Percentiles rank a stretch among this genome's conserved stretches.
Conservation (phyloP, 23 tunicate genomes). For the Botrylloides violaceus region DNA sequence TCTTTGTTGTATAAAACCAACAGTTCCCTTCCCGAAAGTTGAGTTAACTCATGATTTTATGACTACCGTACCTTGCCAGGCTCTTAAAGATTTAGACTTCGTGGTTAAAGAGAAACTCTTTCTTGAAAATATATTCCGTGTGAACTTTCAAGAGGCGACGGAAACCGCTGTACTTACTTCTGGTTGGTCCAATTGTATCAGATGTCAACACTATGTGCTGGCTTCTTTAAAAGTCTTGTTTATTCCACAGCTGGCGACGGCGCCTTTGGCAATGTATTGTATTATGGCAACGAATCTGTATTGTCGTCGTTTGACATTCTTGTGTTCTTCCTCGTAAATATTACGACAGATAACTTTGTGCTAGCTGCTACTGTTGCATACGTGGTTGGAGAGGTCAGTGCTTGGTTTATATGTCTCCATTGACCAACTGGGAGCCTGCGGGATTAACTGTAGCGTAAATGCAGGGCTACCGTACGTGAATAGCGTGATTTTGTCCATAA, state of each 20-base stretch:
- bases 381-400: conserved; percentile 52
- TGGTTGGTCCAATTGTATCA: no score
- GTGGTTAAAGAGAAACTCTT: conserved; percentile 61
- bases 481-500: no score
- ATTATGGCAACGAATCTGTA: conserved; percentile 64
- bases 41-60: no score
- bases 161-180: conserved; percentile 45
- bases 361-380: conserved; percentile 57
- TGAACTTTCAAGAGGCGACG: conserved; percentile 66
- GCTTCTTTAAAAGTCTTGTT: no score
- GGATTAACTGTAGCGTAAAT: no score
- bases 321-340: conserved; percentile 51
- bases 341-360: conserved; percentile 29
- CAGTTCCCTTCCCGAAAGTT: no score
- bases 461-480: no score
- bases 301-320: conserved; percentile 60
- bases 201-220: no score
- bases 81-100: conserved; percentile 62
- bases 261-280: conserved; percentile 48
- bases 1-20: no score
- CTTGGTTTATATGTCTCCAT: no score
- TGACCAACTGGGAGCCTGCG: no score
- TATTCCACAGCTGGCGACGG: conserved; percentile 36
- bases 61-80: conserved; percentile 27
- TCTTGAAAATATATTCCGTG: conserved; percentile 58